Conservation (phyloP, 2,113 vertebrate species). For the Boulengeromyrus knoepffleri region DNA sequence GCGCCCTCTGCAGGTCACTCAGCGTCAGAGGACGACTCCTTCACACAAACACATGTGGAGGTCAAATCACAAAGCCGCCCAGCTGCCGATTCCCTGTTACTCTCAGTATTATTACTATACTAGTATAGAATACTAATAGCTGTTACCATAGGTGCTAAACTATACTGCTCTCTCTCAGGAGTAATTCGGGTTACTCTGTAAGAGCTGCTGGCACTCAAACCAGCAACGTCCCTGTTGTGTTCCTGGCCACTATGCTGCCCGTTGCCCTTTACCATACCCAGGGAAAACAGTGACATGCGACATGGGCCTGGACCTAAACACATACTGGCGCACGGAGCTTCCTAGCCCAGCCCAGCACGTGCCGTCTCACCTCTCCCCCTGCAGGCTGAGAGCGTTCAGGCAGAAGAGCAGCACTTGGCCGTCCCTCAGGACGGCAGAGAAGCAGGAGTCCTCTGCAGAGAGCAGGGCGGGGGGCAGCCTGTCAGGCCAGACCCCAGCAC, state of each 20-base stretch:
- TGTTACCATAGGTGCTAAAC: background rate
- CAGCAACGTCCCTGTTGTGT: background rate
- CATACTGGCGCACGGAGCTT: background rate
- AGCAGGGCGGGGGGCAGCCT: slow-evolving; percentile 72
- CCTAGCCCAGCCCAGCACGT: background rate
- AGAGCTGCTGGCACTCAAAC: background rate
- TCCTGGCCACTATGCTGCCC: background rate
- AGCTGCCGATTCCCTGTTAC: background rate
- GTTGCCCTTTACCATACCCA: background rate
- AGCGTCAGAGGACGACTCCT: slow-evolving; percentile 78
- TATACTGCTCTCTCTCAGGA: background rate
- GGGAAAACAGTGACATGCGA: background rate
- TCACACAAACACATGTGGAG: slow-evolving; percentile 26
- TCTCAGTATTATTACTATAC: background rate
- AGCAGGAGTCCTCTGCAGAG: slow-evolving; percentile 81
- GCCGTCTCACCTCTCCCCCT: slow-evolving; percentile 65
- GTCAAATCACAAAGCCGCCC: background rate
- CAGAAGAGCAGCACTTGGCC: slow-evolving; percentile 82
- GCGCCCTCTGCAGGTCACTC: slow-evolving; percentile 70
- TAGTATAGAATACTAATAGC: too few species aligned
- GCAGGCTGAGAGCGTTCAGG: slow-evolving; percentile 77
- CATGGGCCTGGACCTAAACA: background rate
- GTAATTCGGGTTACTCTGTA: background rate
- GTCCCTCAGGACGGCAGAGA: slow-evolving; percentile 73
- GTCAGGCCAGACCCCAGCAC: slow-evolving; percentile 84